phyloP scores from a whole-genome alignment of 2,113 vertebrate species.

The Anolis sagrei region DNA sequence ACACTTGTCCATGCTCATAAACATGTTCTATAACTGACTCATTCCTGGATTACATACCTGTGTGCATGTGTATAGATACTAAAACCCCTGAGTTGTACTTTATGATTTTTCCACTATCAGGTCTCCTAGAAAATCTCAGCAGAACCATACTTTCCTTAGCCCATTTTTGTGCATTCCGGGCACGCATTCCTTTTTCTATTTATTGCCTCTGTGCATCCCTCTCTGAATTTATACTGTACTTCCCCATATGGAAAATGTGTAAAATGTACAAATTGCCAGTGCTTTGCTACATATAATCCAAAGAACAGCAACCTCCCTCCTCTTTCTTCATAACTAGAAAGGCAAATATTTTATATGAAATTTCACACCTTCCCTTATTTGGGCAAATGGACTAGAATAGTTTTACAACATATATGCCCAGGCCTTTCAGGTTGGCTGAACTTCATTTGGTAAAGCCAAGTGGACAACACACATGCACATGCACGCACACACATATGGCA shows the following conservation, averaged over 20 bases:
- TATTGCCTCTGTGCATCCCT: background rate
- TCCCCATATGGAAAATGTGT: background rate
- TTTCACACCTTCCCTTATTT: conserved; percentile 20
- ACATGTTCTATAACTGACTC: background rate
- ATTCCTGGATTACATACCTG: background rate
- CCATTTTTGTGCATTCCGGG: background rate
- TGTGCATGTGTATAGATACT: background rate
- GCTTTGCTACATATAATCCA: conserved; percentile 4
- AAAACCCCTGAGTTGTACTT: background rate
- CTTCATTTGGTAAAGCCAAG: conserved; percentile 8
- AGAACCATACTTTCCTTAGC: background rate
- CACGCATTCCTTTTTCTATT: background rate
- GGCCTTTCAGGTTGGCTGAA: background rate
- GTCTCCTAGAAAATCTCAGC: background rate
- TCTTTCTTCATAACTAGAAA: background rate
- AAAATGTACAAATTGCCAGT: background rate
- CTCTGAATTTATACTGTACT: background rate
- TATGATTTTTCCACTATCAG: background rate
- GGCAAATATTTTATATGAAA: background rate
- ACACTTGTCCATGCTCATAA: background rate
- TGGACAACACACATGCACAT: background rate
- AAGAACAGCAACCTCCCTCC: background rate
- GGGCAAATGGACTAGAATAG: background rate
- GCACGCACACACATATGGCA: background rate
- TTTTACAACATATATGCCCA: conserved; percentile 8